A percentile compares a stretch with the other conserved stretches of the same genome.
Evolutionary conservation across 2,797 vertebrate genomes (phyloP).

Genomic region (Serranus cabrilla): DNA sequence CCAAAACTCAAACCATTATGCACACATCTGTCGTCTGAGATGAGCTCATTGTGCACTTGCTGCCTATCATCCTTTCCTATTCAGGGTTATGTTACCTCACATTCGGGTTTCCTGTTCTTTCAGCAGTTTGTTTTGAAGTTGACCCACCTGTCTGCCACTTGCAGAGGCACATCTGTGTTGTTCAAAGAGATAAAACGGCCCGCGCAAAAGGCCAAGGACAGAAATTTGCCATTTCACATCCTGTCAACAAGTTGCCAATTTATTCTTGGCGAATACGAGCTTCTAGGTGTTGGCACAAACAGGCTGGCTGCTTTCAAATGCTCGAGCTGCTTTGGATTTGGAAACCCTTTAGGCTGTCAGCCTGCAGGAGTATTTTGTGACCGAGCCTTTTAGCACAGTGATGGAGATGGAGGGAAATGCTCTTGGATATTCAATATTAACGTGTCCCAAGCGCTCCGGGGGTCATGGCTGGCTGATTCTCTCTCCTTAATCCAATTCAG

Average conservation of each 20-base stretch:
- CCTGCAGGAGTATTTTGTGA: constrained; percentile 47
- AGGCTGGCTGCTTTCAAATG: constrained; percentile 30
- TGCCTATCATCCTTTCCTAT: constrained; percentile 25
- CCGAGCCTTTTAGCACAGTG: constrained; percentile 30
- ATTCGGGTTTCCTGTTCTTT: constrained; percentile 8
- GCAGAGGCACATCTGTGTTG: neutral
- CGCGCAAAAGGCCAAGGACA: neutral
- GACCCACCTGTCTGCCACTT: constrained; percentile 12
- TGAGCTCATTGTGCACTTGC: neutral
- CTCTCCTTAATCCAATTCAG: constrained; percentile 71
- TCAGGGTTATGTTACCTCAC: constrained; percentile 13
- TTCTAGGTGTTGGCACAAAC: constrained; percentile 34
- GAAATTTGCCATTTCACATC: constrained; percentile 24
- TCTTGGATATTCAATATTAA: constrained; percentile 72
- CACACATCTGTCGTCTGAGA: constrained; percentile 35
- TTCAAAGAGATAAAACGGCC: neutral
- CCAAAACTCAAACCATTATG: constrained; percentile 18
- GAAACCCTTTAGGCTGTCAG: constrained; percentile 21
- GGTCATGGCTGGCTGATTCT: constrained; percentile 59
- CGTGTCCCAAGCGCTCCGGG: constrained; percentile 30
- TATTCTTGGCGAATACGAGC: constrained; percentile 15
- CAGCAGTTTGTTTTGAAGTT: constrained; percentile 10
- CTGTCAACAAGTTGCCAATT: constrained; percentile 25
- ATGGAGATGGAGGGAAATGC: constrained; percentile 33
- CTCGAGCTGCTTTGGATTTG: constrained; percentile 39